Conservation (phyloP, 2,888 invertebrate genomes). For the Rhopalosiphum nymphaeae region DNA sequence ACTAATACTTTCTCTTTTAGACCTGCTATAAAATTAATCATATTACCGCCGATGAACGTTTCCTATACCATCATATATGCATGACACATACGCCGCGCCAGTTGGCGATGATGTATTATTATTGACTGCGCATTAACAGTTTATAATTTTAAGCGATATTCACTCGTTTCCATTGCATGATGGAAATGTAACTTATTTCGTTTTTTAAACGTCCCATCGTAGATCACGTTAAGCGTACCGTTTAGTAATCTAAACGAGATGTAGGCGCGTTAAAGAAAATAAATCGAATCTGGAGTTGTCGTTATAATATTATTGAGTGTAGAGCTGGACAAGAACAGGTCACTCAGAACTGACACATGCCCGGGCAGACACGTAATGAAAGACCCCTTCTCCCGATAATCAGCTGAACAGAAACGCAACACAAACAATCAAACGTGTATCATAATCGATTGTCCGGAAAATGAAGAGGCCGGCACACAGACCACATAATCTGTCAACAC, state of each 20-base stretch:
- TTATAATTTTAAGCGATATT: neutral
- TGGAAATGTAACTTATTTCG: neutral
- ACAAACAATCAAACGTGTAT: neutral
- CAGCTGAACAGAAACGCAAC: neutral
- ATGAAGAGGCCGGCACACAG: neutral
- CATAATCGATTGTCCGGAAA: neutral
- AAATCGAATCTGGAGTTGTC: neutral
- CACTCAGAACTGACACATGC: neutral
- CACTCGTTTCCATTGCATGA: neutral
- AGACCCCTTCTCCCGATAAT: neutral
- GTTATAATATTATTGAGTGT: neutral
- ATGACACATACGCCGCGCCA: neutral
- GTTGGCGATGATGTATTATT: conserved; percentile 23
- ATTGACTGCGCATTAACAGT: neutral
- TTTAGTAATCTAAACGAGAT: neutral
- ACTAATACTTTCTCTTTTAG: conserved; percentile 54
- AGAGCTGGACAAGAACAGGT: neutral
- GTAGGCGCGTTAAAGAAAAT: neutral
- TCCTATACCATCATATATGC: neutral
- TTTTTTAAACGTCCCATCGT: neutral
- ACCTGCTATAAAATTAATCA: conserved; percentile 29
- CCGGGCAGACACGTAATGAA: neutral
- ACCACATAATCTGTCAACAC: neutral
- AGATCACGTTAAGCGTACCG: neutral
- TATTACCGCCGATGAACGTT: neutral